phyloP scores from a whole-genome alignment of 1,140 invertebrate genomes.

The Limonius californicus region DNA sequence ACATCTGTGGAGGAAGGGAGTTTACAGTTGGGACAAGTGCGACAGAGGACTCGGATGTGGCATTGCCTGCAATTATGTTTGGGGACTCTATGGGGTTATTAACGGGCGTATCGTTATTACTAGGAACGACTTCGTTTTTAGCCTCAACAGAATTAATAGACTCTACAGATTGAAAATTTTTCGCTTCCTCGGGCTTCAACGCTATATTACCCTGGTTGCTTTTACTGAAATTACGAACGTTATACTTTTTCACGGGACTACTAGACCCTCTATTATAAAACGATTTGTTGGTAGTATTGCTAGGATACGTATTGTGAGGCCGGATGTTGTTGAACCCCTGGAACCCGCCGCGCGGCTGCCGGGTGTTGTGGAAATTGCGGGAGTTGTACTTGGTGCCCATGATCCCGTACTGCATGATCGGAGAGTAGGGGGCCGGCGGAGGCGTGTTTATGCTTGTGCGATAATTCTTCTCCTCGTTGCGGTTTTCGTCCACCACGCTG shows the following conservation, averaged over 20 bases:
- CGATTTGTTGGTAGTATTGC: not conserved
- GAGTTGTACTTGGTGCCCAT: not conserved
- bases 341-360: not conserved
- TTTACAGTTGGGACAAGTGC: not conserved
- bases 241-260: not conserved
- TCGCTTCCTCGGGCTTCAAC: not conserved
- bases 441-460: slow-evolving; percentile 24
- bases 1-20: slow-evolving; percentile 7
- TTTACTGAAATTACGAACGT: not conserved
- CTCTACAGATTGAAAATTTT: not conserved
- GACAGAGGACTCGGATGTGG: not conserved
- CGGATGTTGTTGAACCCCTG: not conserved
- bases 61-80: not conserved
- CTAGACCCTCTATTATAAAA: not conserved
- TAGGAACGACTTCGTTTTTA: not conserved
- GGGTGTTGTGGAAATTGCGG: not conserved
- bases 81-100: too few species aligned
- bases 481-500: slow-evolving; percentile 29
- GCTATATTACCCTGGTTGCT: not conserved
- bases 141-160: not conserved
- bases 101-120: too few species aligned
- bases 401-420: slow-evolving; percentile 7
- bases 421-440: slow-evolving; percentile 28
- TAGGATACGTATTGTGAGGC: not conserved
- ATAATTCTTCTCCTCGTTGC: slow-evolving; percentile 25